These are phyloP conservation scores for Cyprinella venusta DNA, from an alignment of 2,797 vertebrate genomes.

Conservation along the genomic window DNA sequence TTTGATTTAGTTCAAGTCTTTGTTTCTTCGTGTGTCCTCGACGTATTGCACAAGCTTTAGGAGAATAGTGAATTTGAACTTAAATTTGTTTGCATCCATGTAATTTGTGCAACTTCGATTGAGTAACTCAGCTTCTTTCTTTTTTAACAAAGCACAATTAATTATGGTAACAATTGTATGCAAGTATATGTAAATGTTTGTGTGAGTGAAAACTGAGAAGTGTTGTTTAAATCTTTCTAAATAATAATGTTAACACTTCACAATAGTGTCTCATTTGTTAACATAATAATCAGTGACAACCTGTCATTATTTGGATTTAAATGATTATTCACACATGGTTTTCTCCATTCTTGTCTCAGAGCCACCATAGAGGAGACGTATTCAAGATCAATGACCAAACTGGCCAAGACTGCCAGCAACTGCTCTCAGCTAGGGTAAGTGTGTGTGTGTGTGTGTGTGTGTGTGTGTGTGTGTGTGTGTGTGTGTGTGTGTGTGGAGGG, in stretches of 20 bases:
- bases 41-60: not conserved
- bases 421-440: slow-evolving; percentile 95
- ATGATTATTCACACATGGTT: slow-evolving; percentile 1
- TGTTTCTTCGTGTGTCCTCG: not conserved
- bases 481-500: slow-evolving; percentile 4
- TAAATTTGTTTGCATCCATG: not conserved
- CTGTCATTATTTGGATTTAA: not conserved
- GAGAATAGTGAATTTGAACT: not conserved
- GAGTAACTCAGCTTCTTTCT: not conserved
- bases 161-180: not conserved
- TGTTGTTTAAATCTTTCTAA: not conserved
- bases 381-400: slow-evolving; percentile 97
- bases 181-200: slow-evolving; percentile 18
- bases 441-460: slow-evolving; percentile 4
- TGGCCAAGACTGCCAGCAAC: slow-evolving; percentile 94
- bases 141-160: not conserved
- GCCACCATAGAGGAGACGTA: slow-evolving; percentile 94
- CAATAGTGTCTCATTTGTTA: too few relatives aligned
- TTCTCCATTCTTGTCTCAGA: slow-evolving; percentile 70
- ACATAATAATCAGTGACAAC: not conserved
- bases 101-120: not conserved
- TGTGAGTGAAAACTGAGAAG: not conserved
- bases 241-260: too few relatives aligned
- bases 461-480: not conserved
- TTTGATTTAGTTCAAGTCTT: not conserved